Percentiles rank a stretch among this genome's conserved stretches.
Evolutionary conservation across 2,888 invertebrate genomes (phyloP).

Genomic region (Leptinotarsa peninsularis): DNA sequence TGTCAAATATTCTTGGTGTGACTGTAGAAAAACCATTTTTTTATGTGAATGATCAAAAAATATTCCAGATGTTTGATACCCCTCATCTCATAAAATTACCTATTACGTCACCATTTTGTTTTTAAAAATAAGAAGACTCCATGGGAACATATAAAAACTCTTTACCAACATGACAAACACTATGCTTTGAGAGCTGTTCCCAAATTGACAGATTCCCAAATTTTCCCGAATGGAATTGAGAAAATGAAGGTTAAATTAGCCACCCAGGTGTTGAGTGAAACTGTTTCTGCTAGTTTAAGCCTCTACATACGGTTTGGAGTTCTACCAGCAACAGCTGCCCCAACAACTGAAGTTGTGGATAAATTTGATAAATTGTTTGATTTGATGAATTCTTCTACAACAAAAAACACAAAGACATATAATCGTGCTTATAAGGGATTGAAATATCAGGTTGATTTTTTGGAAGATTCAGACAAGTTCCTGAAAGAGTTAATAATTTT

Average conservation of each 20-base stretch:
- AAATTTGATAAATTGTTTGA: not conserved
- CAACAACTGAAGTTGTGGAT: not conserved
- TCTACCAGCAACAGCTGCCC: not conserved
- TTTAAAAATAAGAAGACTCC: constrained; percentile 15
- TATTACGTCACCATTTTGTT: constrained; percentile 10
- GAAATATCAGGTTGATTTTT: constrained; percentile 4
- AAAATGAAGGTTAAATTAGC: constrained; percentile 23
- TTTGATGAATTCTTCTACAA: not conserved
- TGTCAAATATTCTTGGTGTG: constrained; percentile 3
- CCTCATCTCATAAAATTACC: constrained; percentile 15
- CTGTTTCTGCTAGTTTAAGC: not conserved
- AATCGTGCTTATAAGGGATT: not conserved
- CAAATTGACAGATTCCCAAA: not conserved
- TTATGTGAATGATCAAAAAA: constrained; percentile 9
- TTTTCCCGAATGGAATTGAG: constrained; percentile 6
- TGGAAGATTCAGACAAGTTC: not conserved
- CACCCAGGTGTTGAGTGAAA: not conserved
- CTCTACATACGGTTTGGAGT: not conserved
- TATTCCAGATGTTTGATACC: constrained; percentile 17
- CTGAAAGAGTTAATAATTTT: not conserved
- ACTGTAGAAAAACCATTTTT: not conserved
- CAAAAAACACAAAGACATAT: not conserved
- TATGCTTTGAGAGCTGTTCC: not conserved
- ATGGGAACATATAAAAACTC: constrained; percentile 19
- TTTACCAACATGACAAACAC: constrained; percentile 22